Base-by-base conservation (phyloP, 2,888 invertebrate species). In the Ellobium chinense region DNA sequence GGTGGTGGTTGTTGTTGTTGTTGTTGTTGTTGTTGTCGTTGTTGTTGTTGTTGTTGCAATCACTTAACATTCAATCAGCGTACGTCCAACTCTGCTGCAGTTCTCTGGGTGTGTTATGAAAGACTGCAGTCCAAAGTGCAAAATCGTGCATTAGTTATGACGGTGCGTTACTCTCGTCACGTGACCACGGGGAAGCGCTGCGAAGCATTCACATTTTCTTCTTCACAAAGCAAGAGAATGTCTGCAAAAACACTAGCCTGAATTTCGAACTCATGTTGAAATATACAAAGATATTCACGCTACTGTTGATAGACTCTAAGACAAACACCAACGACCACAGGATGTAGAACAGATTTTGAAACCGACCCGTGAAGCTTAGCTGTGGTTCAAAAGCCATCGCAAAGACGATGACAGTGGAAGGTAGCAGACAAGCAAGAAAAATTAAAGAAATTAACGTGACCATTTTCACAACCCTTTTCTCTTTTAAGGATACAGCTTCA, bases 231-330 rank as follows among this genome's bases (percentile, higher is more conserved):
- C n/a, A n/a, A n/a, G n/a, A n/a, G n/a, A n/a, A n/a, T n/a, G n/a
- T n/a, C n/a, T n/a, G n/a, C n/a, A n/a, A n/a, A 7, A 69, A 24
- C 31, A 54, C 54, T 1, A 18, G 3, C 24, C 29, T 46, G 54
- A 14, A 69, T 31, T 46, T 69, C 3, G 69, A 29, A 21, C 69
- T 69, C 69, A 69, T 69, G 4, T 21, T 69, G 14, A 54, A 46
- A 21, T 69, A 69, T 18, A 69, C 46, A 46, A 69, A 29, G 12
- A 69, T 69, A 31, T 69, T 69, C 1, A 69, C 31, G 46, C 69
- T 69, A 29, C 46, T 54, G 69, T 69, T 69, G 54, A 69, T 12
- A 0, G 29, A 31, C 18, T 46, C 69, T 24, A 69, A 4, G 7
- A 46, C 69, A 29, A 46, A 46, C 0, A 31, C 46, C 3, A 54